Conservation (phyloP, 2,888 invertebrate species). For the Cantharis rufa region DNA sequence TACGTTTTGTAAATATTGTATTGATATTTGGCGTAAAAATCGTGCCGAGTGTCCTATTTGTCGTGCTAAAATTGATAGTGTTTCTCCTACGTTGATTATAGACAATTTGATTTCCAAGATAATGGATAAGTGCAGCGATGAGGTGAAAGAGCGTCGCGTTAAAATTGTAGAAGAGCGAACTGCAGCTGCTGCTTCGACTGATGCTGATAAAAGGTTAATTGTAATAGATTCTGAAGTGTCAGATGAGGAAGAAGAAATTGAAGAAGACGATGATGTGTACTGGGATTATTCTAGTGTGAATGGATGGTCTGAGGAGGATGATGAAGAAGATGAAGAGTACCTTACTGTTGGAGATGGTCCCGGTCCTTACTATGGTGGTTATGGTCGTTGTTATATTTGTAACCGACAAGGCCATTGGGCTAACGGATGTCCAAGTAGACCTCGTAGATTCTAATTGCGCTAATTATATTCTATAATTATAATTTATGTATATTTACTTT, state of each 20-base stretch:
- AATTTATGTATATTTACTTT: not conserved
- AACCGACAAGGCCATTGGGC: slow-evolving; percentile 61
- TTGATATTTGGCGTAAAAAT: slow-evolving; percentile 70
- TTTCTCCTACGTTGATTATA: slow-evolving; percentile 66
- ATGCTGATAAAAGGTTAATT: not conserved
- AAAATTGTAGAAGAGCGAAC: slow-evolving; percentile 59
- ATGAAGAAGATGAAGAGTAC: not conserved
- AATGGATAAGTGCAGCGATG: slow-evolving; percentile 64
- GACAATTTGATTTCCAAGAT: slow-evolving; percentile 76
- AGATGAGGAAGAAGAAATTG: not conserved
- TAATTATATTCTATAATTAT: not conserved
- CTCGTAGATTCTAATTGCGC: not conserved
- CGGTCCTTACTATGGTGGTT: slow-evolving; percentile 63
- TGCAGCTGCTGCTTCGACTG: slow-evolving; percentile 38
- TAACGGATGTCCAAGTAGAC: slow-evolving; percentile 42
- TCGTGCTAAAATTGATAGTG: slow-evolving; percentile 57
- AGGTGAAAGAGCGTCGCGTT: slow-evolving; percentile 62
- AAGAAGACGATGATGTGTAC: not conserved
- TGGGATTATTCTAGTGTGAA: not conserved
- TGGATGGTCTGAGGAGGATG: not conserved
- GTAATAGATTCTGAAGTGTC: not conserved
- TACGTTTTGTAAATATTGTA: slow-evolving; percentile 74
- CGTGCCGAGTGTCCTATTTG: slow-evolving; percentile 76
- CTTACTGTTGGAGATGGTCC: slow-evolving; percentile 43
- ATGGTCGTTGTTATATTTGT: slow-evolving; percentile 64